Conservation (phyloP, 2,113 vertebrate species). For the Dicaeum eximium region DNA sequence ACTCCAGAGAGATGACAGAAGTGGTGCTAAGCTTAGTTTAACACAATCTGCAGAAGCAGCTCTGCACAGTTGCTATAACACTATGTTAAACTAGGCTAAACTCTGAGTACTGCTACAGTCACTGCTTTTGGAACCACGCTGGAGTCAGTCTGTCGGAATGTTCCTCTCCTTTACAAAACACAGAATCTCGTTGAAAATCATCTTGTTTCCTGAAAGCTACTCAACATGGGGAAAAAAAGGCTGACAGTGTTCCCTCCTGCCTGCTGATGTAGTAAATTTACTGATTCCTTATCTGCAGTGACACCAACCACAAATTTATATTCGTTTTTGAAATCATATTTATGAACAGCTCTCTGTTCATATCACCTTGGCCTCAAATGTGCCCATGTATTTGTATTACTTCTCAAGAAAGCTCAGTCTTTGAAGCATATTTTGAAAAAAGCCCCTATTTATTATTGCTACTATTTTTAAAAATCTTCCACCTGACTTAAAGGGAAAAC, state of each 20-base stretch:
- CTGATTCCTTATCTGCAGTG: conserved; percentile 34
- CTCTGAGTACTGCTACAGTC: conserved; percentile 57
- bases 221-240: not conserved
- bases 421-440: not conserved
- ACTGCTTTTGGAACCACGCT: conserved; percentile 55
- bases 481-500: not conserved
- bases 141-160: conserved; percentile 64
- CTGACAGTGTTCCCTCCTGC: conserved; percentile 40
- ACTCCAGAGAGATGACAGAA: conserved; percentile 15
- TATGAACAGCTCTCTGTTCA: conserved; percentile 10
- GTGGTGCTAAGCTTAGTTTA: conserved; percentile 53
- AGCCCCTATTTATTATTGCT: not conserved
- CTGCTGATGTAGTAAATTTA: conserved; percentile 19
- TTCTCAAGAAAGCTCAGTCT: not conserved
- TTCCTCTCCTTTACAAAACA: conserved; percentile 54
- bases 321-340: conserved; percentile 1
- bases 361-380: not conserved
- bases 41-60: conserved; percentile 53
- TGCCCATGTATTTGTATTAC: not conserved
- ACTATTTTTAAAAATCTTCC: not conserved
- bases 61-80: conserved; percentile 60
- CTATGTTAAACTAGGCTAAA: conserved; percentile 63
- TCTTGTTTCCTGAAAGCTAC: conserved; percentile 40
- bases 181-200: conserved; percentile 61
- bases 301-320: not conserved